A percentile compares a stretch with the other conserved stretches of the same genome.
Conservation (phyloP, 2,113 vertebrate species). For the Cavia aperea region DNA sequence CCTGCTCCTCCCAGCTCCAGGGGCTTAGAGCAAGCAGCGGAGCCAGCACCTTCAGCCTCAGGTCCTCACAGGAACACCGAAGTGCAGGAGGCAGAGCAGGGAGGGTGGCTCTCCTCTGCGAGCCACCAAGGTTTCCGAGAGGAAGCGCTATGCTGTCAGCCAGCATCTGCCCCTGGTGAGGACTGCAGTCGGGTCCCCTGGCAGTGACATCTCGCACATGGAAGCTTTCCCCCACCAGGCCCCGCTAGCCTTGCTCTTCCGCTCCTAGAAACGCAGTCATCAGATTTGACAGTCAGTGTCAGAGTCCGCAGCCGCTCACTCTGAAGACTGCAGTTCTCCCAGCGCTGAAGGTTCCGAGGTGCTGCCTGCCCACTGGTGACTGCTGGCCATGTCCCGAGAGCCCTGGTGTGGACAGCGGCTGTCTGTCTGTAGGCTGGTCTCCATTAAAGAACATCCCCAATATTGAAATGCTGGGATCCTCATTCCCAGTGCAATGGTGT, state of each 20-base stretch:
- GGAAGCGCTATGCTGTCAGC: background rate
- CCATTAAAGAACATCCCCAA: background rate
- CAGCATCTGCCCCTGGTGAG: background rate
- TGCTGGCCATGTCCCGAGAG: background rate
- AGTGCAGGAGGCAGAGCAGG: background rate
- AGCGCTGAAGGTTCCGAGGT: background rate
- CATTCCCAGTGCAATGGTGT: no score
- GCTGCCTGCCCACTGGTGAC: background rate
- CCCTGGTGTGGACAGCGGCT: background rate
- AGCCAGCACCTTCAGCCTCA: background rate
- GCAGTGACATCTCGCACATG: background rate
- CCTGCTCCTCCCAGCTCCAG: background rate
- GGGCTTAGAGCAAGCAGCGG: background rate
- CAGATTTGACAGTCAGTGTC: background rate
- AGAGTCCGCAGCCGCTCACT: background rate
- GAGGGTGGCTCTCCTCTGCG: background rate
- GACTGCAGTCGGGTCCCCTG: background rate
- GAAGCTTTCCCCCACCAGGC: background rate
- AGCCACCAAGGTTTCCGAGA: slow-evolving; percentile 40
- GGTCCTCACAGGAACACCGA: background rate
- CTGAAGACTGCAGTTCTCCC: background rate
- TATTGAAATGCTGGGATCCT: background rate
- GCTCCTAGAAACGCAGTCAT: background rate
- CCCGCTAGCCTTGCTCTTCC: background rate
- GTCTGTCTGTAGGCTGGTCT: slow-evolving; percentile 42